Conservation (phyloP, 1,140 invertebrate species). For the Drosophila triauraria region DNA sequence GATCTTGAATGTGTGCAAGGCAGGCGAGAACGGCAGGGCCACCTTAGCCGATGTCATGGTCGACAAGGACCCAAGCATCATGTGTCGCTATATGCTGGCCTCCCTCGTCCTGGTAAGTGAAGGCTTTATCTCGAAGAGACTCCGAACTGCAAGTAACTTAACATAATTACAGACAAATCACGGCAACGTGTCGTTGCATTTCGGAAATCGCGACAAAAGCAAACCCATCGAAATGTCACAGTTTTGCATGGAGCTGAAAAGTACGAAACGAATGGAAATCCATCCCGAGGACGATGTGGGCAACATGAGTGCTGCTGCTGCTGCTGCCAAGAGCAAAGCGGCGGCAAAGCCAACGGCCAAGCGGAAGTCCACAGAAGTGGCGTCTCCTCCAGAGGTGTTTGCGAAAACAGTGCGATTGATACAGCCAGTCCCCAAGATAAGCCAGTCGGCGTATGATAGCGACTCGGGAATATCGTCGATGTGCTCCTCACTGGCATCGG, state of each 20-base stretch:
- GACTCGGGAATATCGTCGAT: conserved; percentile 71
- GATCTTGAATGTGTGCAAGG: conserved; percentile 60
- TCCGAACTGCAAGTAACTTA: background rate
- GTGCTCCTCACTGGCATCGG: conserved; percentile 35
- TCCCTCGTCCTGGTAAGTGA: conserved; percentile 66
- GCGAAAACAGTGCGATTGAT: conserved; percentile 64
- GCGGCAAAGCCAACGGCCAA: background rate
- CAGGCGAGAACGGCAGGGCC: conserved; percentile 29
- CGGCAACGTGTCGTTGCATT: conserved; percentile 32
- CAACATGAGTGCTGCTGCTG: conserved; percentile 25
- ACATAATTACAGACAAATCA: conserved; percentile 40
- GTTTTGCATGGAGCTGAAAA: conserved; percentile 52
- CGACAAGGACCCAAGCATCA: conserved; percentile 58
- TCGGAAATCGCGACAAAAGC: conserved; percentile 26
- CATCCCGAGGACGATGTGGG: conserved; percentile 72
- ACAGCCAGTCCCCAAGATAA: conserved; percentile 57
- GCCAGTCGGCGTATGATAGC: conserved; percentile 35
- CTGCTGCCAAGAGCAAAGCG: background rate
- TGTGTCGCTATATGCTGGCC: conserved; percentile 75
- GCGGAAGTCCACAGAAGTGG: conserved; percentile 12
- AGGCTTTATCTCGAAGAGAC: background rate
- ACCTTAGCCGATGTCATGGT: conserved; percentile 61
- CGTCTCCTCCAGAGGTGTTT: conserved; percentile 18
- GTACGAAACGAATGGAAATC: conserved; percentile 37
- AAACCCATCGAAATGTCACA: conserved; percentile 44